Evolutionary conservation across 2,888 invertebrate species (phyloP).

Genomic region (Lymantria monacha): DNA sequence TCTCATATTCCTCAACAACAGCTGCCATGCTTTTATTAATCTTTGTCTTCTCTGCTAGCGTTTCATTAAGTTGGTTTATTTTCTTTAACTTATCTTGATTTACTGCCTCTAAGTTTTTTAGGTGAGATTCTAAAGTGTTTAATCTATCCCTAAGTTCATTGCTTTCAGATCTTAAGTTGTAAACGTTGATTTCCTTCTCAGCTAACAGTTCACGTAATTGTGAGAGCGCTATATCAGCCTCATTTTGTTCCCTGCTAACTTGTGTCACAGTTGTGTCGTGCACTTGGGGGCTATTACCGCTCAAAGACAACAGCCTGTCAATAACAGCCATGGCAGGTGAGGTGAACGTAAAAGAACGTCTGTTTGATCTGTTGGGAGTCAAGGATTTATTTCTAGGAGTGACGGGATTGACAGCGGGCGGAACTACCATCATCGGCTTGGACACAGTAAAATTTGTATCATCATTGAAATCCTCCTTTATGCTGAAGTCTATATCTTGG

Average conservation of each 20-base stretch:
- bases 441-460: constrained; percentile 54
- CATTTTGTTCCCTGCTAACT: constrained; percentile 49
- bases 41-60: constrained; percentile 65
- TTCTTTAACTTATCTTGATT: constrained; percentile 58
- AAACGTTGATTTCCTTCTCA: constrained; percentile 79
- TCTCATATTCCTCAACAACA: constrained; percentile 90
- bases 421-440: constrained; percentile 75
- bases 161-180: constrained; percentile 73
- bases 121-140: constrained; percentile 58
- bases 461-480: constrained; percentile 46
- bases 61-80: constrained; percentile 63
- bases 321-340: constrained; percentile 80
- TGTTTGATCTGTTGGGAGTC: constrained; percentile 60
- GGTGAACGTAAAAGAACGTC: constrained; percentile 68
- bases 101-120: constrained; percentile 57
- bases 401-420: constrained; percentile 65
- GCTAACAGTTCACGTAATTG: constrained; percentile 78
- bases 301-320: constrained; percentile 73
- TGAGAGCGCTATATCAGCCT: constrained; percentile 61
- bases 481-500: constrained; percentile 33
- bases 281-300: constrained; percentile 57
- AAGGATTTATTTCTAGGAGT: constrained; percentile 56
- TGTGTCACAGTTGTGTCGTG: constrained; percentile 48
- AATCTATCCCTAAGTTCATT: constrained; percentile 75
- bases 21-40: constrained; percentile 82